Evolutionary conservation across 2,797 vertebrate genomes (phyloP).

Genomic region (Eulemur coronatus): DNA sequence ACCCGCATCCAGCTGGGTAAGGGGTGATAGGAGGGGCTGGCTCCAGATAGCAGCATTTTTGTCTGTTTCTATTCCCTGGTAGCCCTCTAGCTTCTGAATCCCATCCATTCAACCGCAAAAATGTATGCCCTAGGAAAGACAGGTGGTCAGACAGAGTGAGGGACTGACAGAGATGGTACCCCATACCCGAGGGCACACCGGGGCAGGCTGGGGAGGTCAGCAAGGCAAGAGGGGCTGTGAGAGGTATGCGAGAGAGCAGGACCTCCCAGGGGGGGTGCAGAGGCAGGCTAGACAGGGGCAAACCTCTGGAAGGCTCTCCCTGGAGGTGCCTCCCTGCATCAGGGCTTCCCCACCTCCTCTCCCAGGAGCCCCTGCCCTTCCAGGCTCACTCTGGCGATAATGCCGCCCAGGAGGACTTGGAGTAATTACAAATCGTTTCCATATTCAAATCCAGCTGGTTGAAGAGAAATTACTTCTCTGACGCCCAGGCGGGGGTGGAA

Average conservation of each 20-base stretch:
- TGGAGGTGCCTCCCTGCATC: background rate
- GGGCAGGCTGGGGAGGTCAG: background rate
- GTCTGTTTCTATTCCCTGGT: constrained; percentile 28
- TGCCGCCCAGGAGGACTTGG: constrained; percentile 82
- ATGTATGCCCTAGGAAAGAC: background rate
- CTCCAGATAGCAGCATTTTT: constrained; percentile 2
- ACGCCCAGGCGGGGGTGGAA: constrained; percentile 80
- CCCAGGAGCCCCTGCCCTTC: constrained; percentile 71
- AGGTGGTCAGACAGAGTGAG: background rate
- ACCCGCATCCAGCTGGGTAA: constrained; percentile 52
- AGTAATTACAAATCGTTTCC: constrained; percentile 90
- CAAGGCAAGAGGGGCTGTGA: background rate
- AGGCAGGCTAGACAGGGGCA: background rate
- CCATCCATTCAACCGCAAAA: background rate
- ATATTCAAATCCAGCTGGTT: constrained; percentile 89
- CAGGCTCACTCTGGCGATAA: constrained; percentile 86
- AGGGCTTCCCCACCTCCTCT: constrained; percentile 69
- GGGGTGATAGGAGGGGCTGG: background rate
- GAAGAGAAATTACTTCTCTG: constrained; percentile 86
- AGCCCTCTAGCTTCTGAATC: constrained; percentile 50
- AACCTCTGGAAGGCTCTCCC: constrained; percentile 48
- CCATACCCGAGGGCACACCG: background rate
- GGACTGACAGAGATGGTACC: background rate
- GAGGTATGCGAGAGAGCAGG: background rate
- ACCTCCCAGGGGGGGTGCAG: background rate